A percentile compares a stretch with the other conserved stretches of the same genome.
These are phyloP conservation scores for Drosophila emarginata DNA, from an alignment of 2,888 invertebrate genomes.

Conservation along the genomic window DNA sequence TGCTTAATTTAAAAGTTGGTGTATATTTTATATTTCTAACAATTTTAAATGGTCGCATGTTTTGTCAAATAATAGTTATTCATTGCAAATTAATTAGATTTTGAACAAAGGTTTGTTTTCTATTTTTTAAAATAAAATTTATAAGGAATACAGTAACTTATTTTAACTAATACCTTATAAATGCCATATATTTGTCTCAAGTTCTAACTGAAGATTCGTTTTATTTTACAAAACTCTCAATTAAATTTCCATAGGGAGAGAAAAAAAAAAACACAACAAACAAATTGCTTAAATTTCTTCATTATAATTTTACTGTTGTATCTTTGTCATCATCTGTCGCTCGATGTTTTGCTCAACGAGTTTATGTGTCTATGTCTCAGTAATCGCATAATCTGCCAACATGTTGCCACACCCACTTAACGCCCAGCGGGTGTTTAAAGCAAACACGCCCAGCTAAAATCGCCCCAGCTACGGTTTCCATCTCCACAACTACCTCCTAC, in stretches of 20 bases:
- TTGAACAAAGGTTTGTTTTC: too few relatives aligned
- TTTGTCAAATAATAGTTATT: too few relatives aligned
- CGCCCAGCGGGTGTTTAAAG: constrained; percentile 43
- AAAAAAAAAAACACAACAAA: not conserved
- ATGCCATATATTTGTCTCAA: too few relatives aligned
- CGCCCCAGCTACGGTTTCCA: not conserved
- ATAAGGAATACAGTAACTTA: too few relatives aligned
- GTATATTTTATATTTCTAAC: too few relatives aligned
- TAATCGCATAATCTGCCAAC: constrained; percentile 39
- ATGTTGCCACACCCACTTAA: constrained; percentile 36
- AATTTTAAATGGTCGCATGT: too few relatives aligned
- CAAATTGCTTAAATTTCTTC: constrained; percentile 8
- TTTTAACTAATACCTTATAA: too few relatives aligned
- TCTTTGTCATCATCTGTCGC: constrained; percentile 43
- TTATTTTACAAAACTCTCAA: not conserved
- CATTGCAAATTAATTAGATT: too few relatives aligned
- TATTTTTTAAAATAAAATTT: too few relatives aligned
- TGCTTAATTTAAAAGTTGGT: too few relatives aligned
- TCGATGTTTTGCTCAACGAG: constrained; percentile 19
- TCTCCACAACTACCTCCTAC: constrained; percentile 1
- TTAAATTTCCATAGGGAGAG: not conserved
- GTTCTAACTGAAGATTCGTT: too few relatives aligned
- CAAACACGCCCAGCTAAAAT: constrained; percentile 32
- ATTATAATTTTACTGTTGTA: constrained; percentile 18
- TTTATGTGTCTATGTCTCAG: constrained; percentile 34